Base-by-base conservation (phyloP, 2,113 vertebrate genomes). In the Poecilia latipinna region DNA sequence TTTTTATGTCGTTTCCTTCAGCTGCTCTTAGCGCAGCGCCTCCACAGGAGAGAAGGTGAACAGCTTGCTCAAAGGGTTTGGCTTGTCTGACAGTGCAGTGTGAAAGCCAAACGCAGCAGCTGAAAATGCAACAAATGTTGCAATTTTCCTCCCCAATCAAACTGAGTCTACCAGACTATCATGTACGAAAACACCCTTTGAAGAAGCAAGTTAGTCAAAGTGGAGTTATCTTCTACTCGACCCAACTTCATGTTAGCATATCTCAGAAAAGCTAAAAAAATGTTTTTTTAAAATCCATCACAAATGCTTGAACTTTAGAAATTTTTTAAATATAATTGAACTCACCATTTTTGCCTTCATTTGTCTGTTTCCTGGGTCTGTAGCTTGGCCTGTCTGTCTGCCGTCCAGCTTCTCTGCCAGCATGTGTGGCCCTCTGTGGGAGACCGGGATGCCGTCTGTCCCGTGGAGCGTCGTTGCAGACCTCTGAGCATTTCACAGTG, bases 331-430 rank as follows among this genome's bases (percentile, higher is more conserved):
- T 13, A 28, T 2, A n/a, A 57, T n/a, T 57, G n/a, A 22, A 72
- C 94, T 94, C 82, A 96, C 95, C 91, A 0, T 90, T 94, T 68
- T 86, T 92, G 2, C 71, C 7, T 62, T 92, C 79, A 0, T 78
- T 80, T 1, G 93, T 87, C 12, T 83, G 72, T 86, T 93, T 92
- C 24, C 88, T 84, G 71, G 79, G 33, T 8, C 19, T 22, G 4
- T 72, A 82, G 7, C 73, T 85, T 44, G 70, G 65, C 71, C 74
- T 80, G 61, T 89, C 90, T 13, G 74, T 92, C 86, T 89, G 86
- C 83, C 88, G 81, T 0, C 61, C 72, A 60, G 60, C 66, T 37
- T 82, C 77, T 75, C 75, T 5, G 7, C 73, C 85, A 17, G 90
- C 90, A 80, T 80, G 80, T 37, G 82, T 26, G 70, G 83, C 15